Conservation (phyloP, 2,113 vertebrate species). For the Suncus etruscus region DNA sequence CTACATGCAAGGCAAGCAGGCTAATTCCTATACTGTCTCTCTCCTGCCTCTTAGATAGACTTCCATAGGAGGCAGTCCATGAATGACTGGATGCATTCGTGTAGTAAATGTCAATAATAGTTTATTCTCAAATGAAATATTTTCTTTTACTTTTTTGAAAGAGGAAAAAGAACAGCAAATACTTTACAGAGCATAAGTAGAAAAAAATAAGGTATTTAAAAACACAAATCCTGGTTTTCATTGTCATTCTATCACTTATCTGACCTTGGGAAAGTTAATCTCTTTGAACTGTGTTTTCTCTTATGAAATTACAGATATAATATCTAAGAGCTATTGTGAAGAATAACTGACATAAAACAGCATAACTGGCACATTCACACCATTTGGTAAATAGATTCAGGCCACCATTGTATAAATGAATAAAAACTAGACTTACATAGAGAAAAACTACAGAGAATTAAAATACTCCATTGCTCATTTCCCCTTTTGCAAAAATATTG, state of each 20-base stretch:
- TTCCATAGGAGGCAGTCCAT: not conserved
- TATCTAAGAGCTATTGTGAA: not conserved
- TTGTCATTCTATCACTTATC: not conserved
- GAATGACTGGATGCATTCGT: not conserved
- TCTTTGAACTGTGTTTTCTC: constrained; percentile 8
- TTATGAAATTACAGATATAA: constrained; percentile 36
- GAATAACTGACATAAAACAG: not conserved
- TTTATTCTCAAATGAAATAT: not conserved
- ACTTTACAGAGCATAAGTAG: not conserved
- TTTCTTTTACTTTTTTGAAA: constrained; percentile 16
- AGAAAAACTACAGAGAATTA: constrained; percentile 33
- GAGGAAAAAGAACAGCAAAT: too few species aligned
- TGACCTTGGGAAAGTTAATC: constrained; percentile 11
- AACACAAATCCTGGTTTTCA: not conserved
- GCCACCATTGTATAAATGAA: not conserved
- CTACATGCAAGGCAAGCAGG: too few species aligned
- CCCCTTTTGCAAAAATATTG: not conserved
- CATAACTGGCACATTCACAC: not conserved
- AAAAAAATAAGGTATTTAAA: constrained; percentile 39
- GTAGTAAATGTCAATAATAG: not conserved
- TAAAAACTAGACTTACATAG: constrained; percentile 26
- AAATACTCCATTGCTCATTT: constrained; percentile 38
- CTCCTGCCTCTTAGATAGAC: not conserved
- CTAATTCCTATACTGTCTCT: too few species aligned
- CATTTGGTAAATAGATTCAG: constrained; percentile 14